Conservation (phyloP, 2,113 vertebrate species). For the Danionella cerebrum region DNA sequence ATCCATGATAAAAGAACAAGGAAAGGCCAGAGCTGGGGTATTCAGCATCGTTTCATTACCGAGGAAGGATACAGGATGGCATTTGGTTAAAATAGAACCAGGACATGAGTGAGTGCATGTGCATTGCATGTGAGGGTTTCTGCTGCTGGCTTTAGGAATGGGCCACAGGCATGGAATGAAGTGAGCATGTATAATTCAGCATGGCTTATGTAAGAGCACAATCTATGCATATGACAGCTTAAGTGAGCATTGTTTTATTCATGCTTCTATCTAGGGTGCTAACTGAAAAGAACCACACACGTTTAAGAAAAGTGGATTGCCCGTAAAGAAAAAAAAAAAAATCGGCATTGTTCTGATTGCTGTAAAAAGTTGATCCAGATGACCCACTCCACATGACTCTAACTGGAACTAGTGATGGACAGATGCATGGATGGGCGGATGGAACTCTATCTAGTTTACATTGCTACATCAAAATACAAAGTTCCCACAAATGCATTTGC, state of each 20-base stretch:
- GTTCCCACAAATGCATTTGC: too few species aligned
- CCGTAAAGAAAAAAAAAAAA: too few species aligned
- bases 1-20: constrained; percentile 9
- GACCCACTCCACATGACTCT: too few species aligned
- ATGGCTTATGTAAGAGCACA: constrained; percentile 2
- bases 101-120: neutral
- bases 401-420: too few species aligned
- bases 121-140: neutral
- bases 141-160: neutral
- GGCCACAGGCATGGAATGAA: neutral
- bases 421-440: too few species aligned
- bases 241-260: neutral
- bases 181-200: constrained; percentile 3
- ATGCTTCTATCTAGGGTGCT: neutral
- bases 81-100: neutral
- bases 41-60: neutral
- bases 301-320: too few species aligned
- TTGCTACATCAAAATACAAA: too few species aligned
- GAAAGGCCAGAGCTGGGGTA: constrained; percentile 17
- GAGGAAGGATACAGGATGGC: neutral
- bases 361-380: too few species aligned
- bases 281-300: too few species aligned
- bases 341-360: too few species aligned
- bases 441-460: too few species aligned
- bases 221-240: neutral